Base-by-base conservation (phyloP, 1,140 invertebrate genomes). In the Dreissena polymorpha region DNA sequence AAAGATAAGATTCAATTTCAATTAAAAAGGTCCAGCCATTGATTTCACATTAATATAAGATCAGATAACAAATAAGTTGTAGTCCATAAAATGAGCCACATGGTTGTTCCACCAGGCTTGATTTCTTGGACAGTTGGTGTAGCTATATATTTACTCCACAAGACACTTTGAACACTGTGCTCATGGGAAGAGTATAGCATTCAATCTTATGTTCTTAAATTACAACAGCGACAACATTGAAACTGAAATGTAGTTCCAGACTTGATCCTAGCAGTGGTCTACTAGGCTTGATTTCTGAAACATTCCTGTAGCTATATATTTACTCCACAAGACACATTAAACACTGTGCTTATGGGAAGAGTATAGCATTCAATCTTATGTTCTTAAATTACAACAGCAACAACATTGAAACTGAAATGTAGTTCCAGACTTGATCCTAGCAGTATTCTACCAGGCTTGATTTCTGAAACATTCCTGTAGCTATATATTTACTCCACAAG, bases 181-280 rank as follows among this genome's bases (percentile, higher is more conserved):
- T 50, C 18, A 50, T 80, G 77, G 77, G 77, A 80, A 80, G 77
- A 72, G 49, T 18, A 72, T 80, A 79, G 77, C n/a, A n/a, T n/a
- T n/a, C n/a, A n/a, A n/a, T n/a, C n/a, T n/a, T n/a, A n/a, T n/a
- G n/a, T n/a, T n/a, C 77, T 55, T 1, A 10, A 73, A 23, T 7
- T 50, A 3, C 7, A 5, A 27, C 29, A 27, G 2, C 3, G 16
- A 18, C 23, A 68, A 7, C 1, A 39, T 3, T 18, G 25, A 16
- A 23, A 68, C 67, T 6, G 18, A 3, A 60, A 18, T 75, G 57
- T 75, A 63, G 72, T 63, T 10, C 16, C 39, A 0, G 10, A 60
- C 74, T 76, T 76, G 60, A 76, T 64, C 74, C 57, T 6, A 65
- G 29, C 23, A 39, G n/a, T 50, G 39, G 1, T 65, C 29, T 53